Evolutionary conservation across 1,140 invertebrate species (phyloP), one percentile per base, ranked within the genome.

Genomic region (Teleopsis dalmanni): DNA sequence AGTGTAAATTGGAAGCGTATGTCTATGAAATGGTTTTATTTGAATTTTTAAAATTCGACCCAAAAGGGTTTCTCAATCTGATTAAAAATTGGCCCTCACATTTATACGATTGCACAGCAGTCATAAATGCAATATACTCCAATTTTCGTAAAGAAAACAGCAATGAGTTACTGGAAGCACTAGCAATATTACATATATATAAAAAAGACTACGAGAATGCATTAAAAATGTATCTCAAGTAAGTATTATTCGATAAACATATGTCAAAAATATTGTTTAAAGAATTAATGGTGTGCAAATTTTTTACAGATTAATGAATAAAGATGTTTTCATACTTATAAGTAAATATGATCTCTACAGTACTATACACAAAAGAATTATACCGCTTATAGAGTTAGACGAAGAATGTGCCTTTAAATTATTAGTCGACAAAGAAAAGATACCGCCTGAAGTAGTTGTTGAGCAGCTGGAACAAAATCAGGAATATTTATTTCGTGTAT

Each of bases 11-110:
- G 11, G 83, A 84, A 68, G 81, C 88, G 1, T 80, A 89, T 31
- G 85, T 95, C 50, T 99, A 99, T 73, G 95, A 98, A 74, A 87
- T 93, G 79, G 90, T 99, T 26, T 75, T 99, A 3, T 91, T 88
- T 59, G 93, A 98, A 65, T 97, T 91, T 70, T 72, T 99, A 2
- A 87, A 92, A 68, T 80, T 84, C 36, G 89, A 97, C 73, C 79
- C 84, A 3, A 49, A 47, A 13, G 88, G 87, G n/a, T 95, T 96
- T 71, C 72, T 95, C 2, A 80, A 87, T 57, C 70, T 96, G 27
- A 81, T 98, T 0, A 84, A 89, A 66, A 83, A 93, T 62, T 98
- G 94, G 94, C 76, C 78, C 52, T 80, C 83, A 5, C 75, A 79
- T 33, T 70, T 98, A 4, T 99, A 98, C 66, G 88, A 90, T 63